These are phyloP conservation scores for Nomada lathburiana DNA, from an alignment of 2,888 invertebrate genomes.

Conservation along the genomic window DNA sequence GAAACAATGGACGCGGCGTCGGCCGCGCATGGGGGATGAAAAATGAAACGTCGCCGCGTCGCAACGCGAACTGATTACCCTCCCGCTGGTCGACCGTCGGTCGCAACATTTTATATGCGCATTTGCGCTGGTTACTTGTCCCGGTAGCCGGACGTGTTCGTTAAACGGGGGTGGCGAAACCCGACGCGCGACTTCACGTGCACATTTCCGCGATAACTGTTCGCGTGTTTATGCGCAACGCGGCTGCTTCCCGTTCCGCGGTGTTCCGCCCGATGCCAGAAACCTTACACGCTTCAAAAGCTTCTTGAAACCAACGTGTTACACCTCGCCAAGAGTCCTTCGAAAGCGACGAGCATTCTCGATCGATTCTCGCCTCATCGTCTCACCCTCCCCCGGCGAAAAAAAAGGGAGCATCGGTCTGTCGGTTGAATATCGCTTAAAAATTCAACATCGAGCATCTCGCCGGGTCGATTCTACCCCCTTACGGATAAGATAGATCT, in stretches of 20 bases:
- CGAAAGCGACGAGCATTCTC: not conserved
- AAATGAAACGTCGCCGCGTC: constrained; percentile 62
- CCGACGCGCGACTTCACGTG: constrained; percentile 56
- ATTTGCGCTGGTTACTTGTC: constrained; percentile 57
- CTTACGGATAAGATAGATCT: not conserved
- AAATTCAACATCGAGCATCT: constrained; percentile 2
- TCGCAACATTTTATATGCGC: constrained; percentile 58
- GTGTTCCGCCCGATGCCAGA: constrained; percentile 60
- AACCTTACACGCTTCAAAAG: constrained; percentile 65
- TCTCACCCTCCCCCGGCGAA: not conserved
- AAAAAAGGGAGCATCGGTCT: not conserved
- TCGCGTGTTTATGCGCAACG: constrained; percentile 64
- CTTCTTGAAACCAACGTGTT: constrained; percentile 64
- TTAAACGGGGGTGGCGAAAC: constrained; percentile 47
- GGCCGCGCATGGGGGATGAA: constrained; percentile 37
- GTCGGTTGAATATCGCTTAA: not conserved
- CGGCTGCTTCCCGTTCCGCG: constrained; percentile 12
- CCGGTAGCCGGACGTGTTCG: constrained; percentile 33
- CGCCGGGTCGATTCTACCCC: not conserved
- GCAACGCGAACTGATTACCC: constrained; percentile 62
- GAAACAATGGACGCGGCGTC: constrained; percentile 37
- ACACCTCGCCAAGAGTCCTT: constrained; percentile 52
- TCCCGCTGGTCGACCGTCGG: not conserved
- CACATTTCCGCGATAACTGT: constrained; percentile 57
- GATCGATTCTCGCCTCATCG: constrained; percentile 16